Evolutionary conservation across 2,113 vertebrate species (phyloP), one percentile per base, ranked within the genome.

Genomic region (Eudorcas thomsonii): DNA sequence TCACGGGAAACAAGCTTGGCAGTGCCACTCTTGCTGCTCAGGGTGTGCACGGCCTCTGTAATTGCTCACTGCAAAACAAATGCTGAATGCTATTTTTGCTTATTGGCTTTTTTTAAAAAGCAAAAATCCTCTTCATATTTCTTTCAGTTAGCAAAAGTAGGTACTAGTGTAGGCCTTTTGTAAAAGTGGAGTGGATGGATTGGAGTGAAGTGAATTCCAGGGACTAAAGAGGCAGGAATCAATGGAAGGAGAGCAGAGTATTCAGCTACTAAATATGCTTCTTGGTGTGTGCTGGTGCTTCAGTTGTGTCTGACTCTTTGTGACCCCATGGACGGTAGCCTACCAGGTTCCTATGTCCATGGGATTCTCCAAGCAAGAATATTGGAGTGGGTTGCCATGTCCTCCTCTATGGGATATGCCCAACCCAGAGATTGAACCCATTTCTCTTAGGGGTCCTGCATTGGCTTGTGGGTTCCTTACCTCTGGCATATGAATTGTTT

Each of bases 201-300:
- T 50, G 16, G 28, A 50, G 28, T 80, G 43, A 50, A 19, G 43
- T 33, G 77, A 80, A 80, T 80, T 30, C 28, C 28, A 16, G 15
- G 45, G 13, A 13, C 57, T 5, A 28, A 67, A 45, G 25, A 74
- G 13, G 15, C n/a, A 85, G 21, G 11, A 85, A 39, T 64, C 23
- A 86, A 28, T 3, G 8, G 16, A 55, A 55, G n/a, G 50, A 74
- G 64, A 89, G 15, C 26, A 74, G 64, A 80, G 45, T 19, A 30
- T 50, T 28, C 77, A 52, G 36, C 10, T 17, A 39, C 48, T 26
- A 74, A 55, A 43, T 43, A 55, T 23, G 16, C n/a, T 26, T 55
- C 16, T 9, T 54, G 21, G 23, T 13, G 1, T 15, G 12, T 43
- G 39, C 39, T 43, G 36, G 7, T 3, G 0, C 23, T 43, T 7